These are phyloP conservation scores for Morpho helenor DNA, from an alignment of 2,888 invertebrate species.

Conservation along the genomic window DNA sequence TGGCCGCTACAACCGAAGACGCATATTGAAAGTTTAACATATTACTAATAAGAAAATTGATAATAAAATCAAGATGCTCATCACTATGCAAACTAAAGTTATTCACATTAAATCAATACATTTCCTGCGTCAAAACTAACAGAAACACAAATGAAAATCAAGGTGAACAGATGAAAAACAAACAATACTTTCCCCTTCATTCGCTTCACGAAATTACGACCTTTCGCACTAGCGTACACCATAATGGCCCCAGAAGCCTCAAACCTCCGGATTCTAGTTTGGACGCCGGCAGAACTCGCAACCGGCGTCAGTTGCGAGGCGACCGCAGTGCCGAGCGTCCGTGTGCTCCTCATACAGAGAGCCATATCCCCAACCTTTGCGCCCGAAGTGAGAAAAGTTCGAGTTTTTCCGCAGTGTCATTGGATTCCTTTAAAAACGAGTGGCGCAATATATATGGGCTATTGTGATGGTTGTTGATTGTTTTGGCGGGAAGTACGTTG, in stretches of 20 bases:
- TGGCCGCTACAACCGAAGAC: too few species aligned
- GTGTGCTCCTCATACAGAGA: conserved; percentile 34
- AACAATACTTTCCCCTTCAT: conserved; percentile 33
- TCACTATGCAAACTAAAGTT: too few species aligned
- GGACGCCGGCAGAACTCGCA: conserved; percentile 42
- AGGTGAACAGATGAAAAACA: conserved; percentile 28
- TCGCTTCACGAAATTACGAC: conserved; percentile 48
- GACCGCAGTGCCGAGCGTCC: conserved; percentile 52
- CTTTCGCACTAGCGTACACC: conserved; percentile 57
- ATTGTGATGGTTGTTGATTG: conserved; percentile 40
- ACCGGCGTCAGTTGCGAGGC: conserved; percentile 59
- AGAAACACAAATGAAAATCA: conserved; percentile 9
- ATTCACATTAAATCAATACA: neutral
- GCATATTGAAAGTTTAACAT: too few species aligned
- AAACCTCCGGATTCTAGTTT: conserved; percentile 43
- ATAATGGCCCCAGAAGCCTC: conserved; percentile 58
- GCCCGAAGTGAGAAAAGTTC: conserved; percentile 20
- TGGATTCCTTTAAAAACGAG: conserved; percentile 35
- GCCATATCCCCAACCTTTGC: conserved; percentile 17
- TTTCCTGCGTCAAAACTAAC: conserved; percentile 1
- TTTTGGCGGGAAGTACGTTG: conserved; percentile 43
- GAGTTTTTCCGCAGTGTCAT: conserved; percentile 32
- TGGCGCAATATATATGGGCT: conserved; percentile 37
- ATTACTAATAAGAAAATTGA: too few species aligned
- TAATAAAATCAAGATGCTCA: too few species aligned